phyloP scores from a whole-genome alignment of 2,888 invertebrate species.

The Unio delphinus region DNA sequence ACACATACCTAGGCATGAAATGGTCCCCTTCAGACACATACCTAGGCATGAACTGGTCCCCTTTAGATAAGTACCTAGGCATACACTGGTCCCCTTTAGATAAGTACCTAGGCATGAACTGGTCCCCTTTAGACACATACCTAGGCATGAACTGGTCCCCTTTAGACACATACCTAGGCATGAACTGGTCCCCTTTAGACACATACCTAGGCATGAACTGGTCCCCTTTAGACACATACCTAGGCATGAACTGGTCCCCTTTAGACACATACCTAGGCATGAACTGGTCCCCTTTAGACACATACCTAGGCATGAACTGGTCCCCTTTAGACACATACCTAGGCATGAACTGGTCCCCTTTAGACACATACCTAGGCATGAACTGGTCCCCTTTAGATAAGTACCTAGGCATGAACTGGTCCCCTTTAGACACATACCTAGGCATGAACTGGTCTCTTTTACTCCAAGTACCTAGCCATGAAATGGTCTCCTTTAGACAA shows the following conservation, averaged over 20 bases:
- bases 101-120: not conserved
- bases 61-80: not conserved
- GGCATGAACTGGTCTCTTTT: not conserved
- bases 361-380: not conserved
- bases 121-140: not conserved
- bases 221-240: not conserved
- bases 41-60: not conserved
- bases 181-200: not conserved
- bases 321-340: not conserved
- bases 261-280: not conserved
- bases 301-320: not conserved
- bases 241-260: not conserved
- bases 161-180: not conserved
- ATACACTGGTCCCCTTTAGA: too few species aligned
- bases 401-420: not conserved
- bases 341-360: not conserved
- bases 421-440: not conserved
- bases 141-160: not conserved
- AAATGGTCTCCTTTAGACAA: not conserved
- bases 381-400: not conserved
- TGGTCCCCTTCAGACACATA: not conserved
- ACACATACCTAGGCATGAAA: not conserved
- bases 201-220: not conserved
- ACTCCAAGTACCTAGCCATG: not conserved
- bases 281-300: not conserved